These are phyloP conservation scores for Apantesis nais DNA, from an alignment of 2,888 invertebrate genomes.

Conservation along the genomic window DNA sequence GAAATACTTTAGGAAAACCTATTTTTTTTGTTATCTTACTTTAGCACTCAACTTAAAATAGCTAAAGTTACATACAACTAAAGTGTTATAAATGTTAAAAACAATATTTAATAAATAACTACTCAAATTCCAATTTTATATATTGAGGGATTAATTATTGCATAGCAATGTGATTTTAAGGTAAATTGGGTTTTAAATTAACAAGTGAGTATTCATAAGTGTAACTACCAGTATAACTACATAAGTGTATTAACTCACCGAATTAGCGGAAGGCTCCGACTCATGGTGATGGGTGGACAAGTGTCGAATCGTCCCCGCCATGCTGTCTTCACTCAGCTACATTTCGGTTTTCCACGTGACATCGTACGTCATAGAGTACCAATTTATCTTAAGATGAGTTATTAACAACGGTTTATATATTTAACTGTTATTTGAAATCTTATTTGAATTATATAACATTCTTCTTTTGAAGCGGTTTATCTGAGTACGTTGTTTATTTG, in stretches of 20 bases:
- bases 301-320: conserved; percentile 79
- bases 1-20: too few species aligned
- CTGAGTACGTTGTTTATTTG: conserved; percentile 1
- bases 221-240: too few species aligned
- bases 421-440: neutral
- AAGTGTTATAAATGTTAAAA: too few species aligned
- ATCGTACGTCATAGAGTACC: conserved; percentile 26
- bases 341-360: conserved; percentile 44
- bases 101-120: too few species aligned
- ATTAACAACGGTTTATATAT: conserved; percentile 30
- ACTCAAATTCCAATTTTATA: too few species aligned
- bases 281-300: conserved; percentile 77
- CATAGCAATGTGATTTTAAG: neutral
- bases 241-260: conserved; percentile 75
- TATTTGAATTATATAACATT: neutral
- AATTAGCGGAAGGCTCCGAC: conserved; percentile 66
- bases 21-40: too few species aligned
- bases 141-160: too few species aligned
- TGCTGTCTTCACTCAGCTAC: conserved; percentile 57
- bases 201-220: neutral
- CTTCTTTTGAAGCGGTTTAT: conserved; percentile 1
- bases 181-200: neutral
- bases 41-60: too few species aligned
- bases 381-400: neutral
- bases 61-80: too few species aligned